Evolutionary conservation across 2,888 invertebrate genomes (phyloP).

Genomic region (Bombylius discolor): DNA sequence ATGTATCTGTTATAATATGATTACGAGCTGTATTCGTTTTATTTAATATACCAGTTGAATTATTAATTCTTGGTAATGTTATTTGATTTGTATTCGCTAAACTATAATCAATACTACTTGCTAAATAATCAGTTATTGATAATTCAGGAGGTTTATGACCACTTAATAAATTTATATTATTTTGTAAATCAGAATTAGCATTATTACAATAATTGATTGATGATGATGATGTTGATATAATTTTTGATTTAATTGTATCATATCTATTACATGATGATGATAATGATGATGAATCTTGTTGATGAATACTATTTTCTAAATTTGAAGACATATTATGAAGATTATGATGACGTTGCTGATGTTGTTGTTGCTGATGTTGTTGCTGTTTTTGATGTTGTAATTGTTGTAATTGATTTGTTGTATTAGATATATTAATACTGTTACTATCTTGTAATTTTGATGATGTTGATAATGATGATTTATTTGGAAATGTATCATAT

Average conservation of each 20-base stretch:
- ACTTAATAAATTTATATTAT: slow-evolving; percentile 9
- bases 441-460: too few relatives aligned
- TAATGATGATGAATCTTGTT: background rate
- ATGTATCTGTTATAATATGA: slow-evolving; percentile 68
- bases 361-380: slow-evolving; percentile 22
- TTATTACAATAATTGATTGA: slow-evolving; percentile 7
- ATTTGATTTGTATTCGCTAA: slow-evolving; percentile 13
- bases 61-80: slow-evolving; percentile 7
- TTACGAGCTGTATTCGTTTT: slow-evolving; percentile 46
- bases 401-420: slow-evolving; percentile 19
- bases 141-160: slow-evolving; percentile 7
- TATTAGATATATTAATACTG: background rate
- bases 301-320: too few relatives aligned
- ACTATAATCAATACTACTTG: slow-evolving; percentile 17
- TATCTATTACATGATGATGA: slow-evolving; percentile 2
- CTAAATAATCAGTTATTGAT: slow-evolving; percentile 20
- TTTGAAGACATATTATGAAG: too few relatives aligned
- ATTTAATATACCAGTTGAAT: slow-evolving; percentile 9
- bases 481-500: slow-evolving; percentile 28
- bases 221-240: slow-evolving; percentile 15
- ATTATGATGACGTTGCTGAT: slow-evolving; percentile 19
- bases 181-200: slow-evolving; percentile 9
- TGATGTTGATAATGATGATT: background rate
- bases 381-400: slow-evolving; percentile 18
- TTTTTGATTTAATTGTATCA: slow-evolving; percentile 2